These are phyloP conservation scores for Malurus elegans DNA, from an alignment of 2,113 vertebrate species.

Conservation along the genomic window DNA sequence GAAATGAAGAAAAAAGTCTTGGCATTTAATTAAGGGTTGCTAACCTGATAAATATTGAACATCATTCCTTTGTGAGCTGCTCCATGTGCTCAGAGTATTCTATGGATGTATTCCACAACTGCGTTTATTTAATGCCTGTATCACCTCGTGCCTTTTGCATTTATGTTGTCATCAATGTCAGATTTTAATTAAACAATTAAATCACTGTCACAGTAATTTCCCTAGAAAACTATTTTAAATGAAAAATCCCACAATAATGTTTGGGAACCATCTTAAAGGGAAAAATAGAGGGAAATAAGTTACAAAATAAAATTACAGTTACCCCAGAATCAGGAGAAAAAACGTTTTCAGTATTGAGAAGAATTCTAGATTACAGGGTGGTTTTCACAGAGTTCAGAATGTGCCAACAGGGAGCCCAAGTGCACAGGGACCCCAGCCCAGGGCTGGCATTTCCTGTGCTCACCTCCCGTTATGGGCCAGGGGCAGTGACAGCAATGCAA, in stretches of 20 bases:
- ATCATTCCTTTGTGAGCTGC: slow-evolving; percentile 40
- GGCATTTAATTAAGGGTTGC: slow-evolving; percentile 60
- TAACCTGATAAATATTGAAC: slow-evolving; percentile 71
- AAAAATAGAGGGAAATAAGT: slow-evolving; percentile 5
- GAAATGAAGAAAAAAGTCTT: slow-evolving; percentile 59
- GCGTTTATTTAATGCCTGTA: slow-evolving; percentile 19
- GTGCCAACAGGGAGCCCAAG: background rate
- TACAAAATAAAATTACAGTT: slow-evolving; percentile 26
- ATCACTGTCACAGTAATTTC: slow-evolving; percentile 63
- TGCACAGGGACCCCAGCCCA: fast-evolving
- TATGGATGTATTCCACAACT: slow-evolving; percentile 19
- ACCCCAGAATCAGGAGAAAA: background rate
- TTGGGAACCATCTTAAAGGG: slow-evolving; percentile 27
- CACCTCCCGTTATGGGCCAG: background rate
- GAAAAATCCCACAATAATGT: slow-evolving; percentile 61
- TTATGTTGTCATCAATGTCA: slow-evolving; percentile 59
- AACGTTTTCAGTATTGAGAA: background rate
- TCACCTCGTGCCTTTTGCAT: slow-evolving; percentile 46
- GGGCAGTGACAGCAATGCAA: background rate
- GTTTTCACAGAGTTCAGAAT: background rate
- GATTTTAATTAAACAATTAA: slow-evolving; percentile 67
- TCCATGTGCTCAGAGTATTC: background rate
- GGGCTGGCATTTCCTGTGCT: background rate
- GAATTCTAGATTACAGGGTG: background rate
- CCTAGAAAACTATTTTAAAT: slow-evolving; percentile 55